Conservation (phyloP, 2,797 vertebrate species). For the Miichthys miiuy region DNA sequence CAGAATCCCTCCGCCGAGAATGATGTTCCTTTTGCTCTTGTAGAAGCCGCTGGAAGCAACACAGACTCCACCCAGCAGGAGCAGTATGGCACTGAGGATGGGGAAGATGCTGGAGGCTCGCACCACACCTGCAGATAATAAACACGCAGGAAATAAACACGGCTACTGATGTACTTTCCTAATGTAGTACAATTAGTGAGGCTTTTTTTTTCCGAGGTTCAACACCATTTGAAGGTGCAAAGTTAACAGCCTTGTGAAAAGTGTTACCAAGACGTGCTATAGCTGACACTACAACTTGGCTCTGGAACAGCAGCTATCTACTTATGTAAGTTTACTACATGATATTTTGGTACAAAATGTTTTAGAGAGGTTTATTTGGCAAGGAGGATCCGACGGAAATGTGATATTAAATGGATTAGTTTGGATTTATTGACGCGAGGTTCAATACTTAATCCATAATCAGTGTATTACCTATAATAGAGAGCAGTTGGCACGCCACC, state of each 20-base stretch:
- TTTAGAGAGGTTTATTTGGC: background rate
- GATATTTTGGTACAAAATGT: background rate
- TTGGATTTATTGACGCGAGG: no score
- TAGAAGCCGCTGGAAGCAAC: slow-evolving; percentile 94
- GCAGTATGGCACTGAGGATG: slow-evolving; percentile 93
- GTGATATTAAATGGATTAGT: background rate
- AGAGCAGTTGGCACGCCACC: no score
- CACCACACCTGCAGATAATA: slow-evolving; percentile 88
- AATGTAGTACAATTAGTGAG: background rate
- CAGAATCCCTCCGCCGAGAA: slow-evolving; percentile 94
- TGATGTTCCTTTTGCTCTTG: slow-evolving; percentile 93
- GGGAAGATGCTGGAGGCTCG: slow-evolving; percentile 96
- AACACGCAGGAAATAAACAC: background rate
- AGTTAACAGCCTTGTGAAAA: slow-evolving; percentile 33
- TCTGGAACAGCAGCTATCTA: slow-evolving; percentile 1
- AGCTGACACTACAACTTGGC: slow-evolving; percentile 49
- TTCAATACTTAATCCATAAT: no score
- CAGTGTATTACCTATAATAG: no score
- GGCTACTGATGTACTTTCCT: background rate
- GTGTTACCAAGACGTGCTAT: slow-evolving; percentile 18
- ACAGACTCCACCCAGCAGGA: slow-evolving; percentile 93
- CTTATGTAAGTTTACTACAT: slow-evolving; percentile 3
- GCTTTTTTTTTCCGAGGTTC: background rate
- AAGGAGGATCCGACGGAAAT: background rate
- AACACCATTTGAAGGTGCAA: slow-evolving; percentile 35